Evolutionary conservation across 2,797 vertebrate species (phyloP).

Genomic region (Masticophis lateralis): DNA sequence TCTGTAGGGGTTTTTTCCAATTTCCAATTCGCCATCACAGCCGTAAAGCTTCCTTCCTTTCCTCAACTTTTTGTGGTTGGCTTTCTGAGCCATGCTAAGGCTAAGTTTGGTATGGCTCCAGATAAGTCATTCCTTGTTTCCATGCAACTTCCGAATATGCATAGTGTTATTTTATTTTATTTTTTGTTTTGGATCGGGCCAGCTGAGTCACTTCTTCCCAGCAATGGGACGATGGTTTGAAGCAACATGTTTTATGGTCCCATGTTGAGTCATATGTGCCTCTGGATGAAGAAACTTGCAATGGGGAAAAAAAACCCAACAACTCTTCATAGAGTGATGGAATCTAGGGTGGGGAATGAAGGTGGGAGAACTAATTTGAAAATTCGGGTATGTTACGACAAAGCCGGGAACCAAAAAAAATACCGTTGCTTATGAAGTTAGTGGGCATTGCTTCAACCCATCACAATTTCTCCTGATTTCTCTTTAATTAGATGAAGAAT

Average conservation of each 20-base stretch:
- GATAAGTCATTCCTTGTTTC: not conserved
- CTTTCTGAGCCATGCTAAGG: not conserved
- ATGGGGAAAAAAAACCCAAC: not conserved
- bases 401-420: not conserved
- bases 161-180: not conserved
- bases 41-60: not conserved
- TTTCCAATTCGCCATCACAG: too few relatives aligned
- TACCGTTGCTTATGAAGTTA: not conserved
- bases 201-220: not conserved
- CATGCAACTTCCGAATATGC: not conserved
- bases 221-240: not conserved
- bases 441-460: not conserved
- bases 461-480: not conserved
- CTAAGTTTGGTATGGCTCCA: not conserved
- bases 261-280: not conserved
- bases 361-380: not conserved
- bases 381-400: not conserved
- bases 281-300: slow-evolving; percentile 1
- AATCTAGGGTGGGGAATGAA: not conserved
- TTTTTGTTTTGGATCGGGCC: not conserved
- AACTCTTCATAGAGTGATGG: not conserved
- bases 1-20: too few relatives aligned
- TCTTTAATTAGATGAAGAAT: not conserved
- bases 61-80: not conserved
- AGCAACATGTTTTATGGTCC: not conserved